phyloP scores from a whole-genome alignment of 2,797 vertebrate genomes.

The Myripristis jacobus region DNA sequence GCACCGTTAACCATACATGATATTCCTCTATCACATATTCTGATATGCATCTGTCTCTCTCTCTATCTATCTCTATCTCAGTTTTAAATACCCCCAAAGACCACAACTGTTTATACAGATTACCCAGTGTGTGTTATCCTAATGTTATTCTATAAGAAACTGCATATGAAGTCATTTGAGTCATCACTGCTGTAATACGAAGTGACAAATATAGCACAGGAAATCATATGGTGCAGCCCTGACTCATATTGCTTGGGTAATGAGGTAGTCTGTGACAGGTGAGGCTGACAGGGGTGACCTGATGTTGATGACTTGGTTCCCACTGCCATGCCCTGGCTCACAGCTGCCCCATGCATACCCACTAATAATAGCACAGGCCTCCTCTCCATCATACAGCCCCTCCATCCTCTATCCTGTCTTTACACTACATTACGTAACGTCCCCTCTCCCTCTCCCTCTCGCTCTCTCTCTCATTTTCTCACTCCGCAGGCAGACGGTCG shows the following conservation, averaged over 20 bases:
- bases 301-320: constrained; percentile 37
- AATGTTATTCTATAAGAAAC: constrained; percentile 1
- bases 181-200: neutral
- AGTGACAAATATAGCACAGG: neutral
- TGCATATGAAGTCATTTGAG: constrained; percentile 2
- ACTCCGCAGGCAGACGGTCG: constrained; percentile 31
- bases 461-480: no score
- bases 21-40: constrained; percentile 26
- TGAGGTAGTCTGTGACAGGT: constrained; percentile 24
- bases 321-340: constrained; percentile 22
- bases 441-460: constrained; percentile 17
- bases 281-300: constrained; percentile 29
- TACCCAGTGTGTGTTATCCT: constrained; percentile 7
- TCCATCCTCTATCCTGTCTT: constrained; percentile 41
- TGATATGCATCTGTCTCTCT: constrained; percentile 25
- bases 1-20: constrained; percentile 28
- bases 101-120: constrained; percentile 14
- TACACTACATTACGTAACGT: constrained; percentile 57
- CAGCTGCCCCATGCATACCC: constrained; percentile 51
- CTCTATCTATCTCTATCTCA: no score
- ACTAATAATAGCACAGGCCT: constrained; percentile 68
- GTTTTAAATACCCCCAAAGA: constrained; percentile 22
- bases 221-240: neutral
- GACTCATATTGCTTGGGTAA: constrained; percentile 27
- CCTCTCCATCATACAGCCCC: constrained; percentile 38